These are phyloP conservation scores for Enteromius fasciolatus DNA, from an alignment of 2,797 vertebrate genomes.

Conservation along the genomic window DNA sequence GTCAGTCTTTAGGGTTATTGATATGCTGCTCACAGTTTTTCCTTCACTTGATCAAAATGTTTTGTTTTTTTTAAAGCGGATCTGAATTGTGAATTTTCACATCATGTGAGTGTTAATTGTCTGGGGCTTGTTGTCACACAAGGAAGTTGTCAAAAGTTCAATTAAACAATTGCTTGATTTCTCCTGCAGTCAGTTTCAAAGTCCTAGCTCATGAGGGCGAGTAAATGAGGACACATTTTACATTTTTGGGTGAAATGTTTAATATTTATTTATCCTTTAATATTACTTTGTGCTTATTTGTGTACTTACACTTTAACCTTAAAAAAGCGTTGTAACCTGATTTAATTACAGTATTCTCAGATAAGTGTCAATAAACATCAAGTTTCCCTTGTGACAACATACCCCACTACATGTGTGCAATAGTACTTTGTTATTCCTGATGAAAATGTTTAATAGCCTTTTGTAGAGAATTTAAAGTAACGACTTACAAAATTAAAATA, in stretches of 20 bases:
- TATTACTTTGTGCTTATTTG: neutral
- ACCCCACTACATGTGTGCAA: neutral
- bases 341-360: neutral
- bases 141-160: neutral
- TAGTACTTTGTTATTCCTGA: neutral
- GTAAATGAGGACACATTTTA: neutral
- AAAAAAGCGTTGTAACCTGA: neutral
- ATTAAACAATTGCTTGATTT: neutral
- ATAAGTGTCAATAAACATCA: neutral
- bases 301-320: neutral
- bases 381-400: neutral
- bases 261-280: neutral
- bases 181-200: neutral
- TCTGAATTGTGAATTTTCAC: neutral
- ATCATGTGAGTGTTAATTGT: neutral
- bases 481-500: neutral
- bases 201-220: neutral
- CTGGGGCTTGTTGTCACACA: neutral
- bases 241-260: neutral
- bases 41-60: neutral
- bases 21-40: conserved; percentile 20
- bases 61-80: neutral
- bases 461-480: neutral
- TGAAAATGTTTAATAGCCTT: neutral
- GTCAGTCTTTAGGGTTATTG: conserved; percentile 7